phyloP scores from a whole-genome alignment of 2,113 vertebrate genomes.

The Sylvia atricapilla region DNA sequence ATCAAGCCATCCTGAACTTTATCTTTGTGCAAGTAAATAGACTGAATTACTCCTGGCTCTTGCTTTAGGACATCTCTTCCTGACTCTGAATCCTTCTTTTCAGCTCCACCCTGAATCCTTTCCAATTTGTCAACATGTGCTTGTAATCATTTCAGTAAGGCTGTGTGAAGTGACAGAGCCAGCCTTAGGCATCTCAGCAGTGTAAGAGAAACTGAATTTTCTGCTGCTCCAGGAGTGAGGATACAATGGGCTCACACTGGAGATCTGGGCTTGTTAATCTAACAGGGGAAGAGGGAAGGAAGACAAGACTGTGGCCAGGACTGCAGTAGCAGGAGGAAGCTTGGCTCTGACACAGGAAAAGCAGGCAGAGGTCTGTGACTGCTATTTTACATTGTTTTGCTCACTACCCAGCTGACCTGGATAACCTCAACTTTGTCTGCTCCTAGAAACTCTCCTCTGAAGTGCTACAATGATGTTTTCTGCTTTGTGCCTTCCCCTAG shows the following conservation, averaged over 20 bases:
- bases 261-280: neutral
- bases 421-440: neutral
- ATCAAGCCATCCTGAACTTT: neutral
- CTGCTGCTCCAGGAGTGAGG: neutral
- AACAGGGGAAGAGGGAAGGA: neutral
- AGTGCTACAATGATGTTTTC: neutral
- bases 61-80: neutral
- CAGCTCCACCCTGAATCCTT: neutral
- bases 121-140: neutral
- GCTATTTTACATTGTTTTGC: neutral
- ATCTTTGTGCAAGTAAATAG: neutral
- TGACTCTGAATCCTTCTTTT: neutral
- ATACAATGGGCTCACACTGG: neutral
- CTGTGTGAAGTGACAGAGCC: neutral
- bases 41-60: neutral
- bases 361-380: neutral
- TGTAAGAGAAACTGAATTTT: neutral
- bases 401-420: neutral
- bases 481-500: neutral
- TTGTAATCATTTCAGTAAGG: neutral
- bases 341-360: rapidly evolving
- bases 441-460: neutral
- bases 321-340: neutral
- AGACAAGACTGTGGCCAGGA: neutral
- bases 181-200: neutral